phyloP scores from a whole-genome alignment of 2,113 vertebrate genomes.

The Lampris incognitus region DNA sequence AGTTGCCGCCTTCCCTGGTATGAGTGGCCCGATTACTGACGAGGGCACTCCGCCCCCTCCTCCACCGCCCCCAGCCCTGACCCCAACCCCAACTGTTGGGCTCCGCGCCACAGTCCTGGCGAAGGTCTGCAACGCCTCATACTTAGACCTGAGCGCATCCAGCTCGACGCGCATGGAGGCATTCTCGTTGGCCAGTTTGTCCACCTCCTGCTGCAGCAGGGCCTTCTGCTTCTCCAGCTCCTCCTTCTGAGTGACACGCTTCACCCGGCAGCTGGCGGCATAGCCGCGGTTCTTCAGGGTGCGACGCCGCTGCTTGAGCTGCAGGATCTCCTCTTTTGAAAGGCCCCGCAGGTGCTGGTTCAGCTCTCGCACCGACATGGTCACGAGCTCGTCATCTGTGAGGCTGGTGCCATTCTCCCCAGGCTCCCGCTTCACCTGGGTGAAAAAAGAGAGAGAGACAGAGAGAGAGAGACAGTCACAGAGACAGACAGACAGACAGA shows the following conservation, averaged over 20 bases:
- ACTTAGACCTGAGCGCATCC: slow-evolving; percentile 96
- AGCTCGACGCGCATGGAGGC: slow-evolving; percentile 97
- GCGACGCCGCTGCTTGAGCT: slow-evolving; percentile 96
- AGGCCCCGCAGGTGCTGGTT: slow-evolving; percentile 98
- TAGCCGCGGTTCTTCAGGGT: slow-evolving; percentile 98
- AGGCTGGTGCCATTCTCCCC: slow-evolving; percentile 98
- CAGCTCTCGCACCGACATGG: slow-evolving; percentile 97
- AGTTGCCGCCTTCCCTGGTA: slow-evolving; percentile 93
- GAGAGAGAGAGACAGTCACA: not conserved
- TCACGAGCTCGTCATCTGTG: slow-evolving; percentile 98
- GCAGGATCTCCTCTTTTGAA: slow-evolving; percentile 96
- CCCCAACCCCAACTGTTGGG: slow-evolving; percentile 85
- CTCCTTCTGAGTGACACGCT: slow-evolving; percentile 97
- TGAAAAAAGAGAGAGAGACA: not conserved
- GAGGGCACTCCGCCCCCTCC: slow-evolving; percentile 86
- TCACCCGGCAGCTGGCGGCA: slow-evolving; percentile 96
- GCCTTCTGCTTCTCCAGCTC: slow-evolving; percentile 98
- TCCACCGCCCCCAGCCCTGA: slow-evolving; percentile 72
- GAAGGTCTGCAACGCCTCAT: slow-evolving; percentile 97
- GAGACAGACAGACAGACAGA: not conserved
- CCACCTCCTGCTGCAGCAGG: slow-evolving; percentile 96
- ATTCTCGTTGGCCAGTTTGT: slow-evolving; percentile 96
- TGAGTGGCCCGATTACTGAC: slow-evolving; percentile 90
- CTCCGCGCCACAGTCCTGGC: slow-evolving; percentile 96
- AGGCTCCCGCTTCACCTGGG: slow-evolving; percentile 98